Evolutionary conservation across 2,113 vertebrate species (phyloP).

Genomic region (Gracilinanus agilis): DNA sequence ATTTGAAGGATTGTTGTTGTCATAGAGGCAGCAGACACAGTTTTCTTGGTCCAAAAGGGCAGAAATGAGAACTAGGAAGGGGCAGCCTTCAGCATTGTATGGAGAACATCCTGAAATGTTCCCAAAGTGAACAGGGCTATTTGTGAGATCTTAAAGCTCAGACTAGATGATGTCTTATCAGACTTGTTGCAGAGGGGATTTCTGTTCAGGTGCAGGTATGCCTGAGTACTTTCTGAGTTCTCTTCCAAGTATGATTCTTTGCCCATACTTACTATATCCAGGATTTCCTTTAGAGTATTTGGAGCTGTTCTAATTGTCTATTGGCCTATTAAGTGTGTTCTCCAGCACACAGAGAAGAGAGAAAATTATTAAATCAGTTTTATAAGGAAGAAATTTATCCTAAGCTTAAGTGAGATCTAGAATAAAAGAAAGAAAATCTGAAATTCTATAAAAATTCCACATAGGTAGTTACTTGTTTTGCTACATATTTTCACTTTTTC

Average conservation of each 20-base stretch:
- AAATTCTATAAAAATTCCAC: neutral
- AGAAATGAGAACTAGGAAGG: neutral
- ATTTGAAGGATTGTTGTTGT: neutral
- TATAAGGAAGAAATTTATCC: neutral
- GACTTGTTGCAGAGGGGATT: neutral
- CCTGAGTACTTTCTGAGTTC: neutral
- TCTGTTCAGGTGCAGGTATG: neutral
- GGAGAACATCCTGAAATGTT: neutral
- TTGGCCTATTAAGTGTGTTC: neutral
- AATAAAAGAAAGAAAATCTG: neutral
- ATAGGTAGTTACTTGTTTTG: neutral
- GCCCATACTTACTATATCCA: neutral
- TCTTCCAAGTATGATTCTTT: neutral
- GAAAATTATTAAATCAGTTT: neutral
- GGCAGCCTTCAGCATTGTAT: neutral
- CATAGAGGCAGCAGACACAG: neutral
- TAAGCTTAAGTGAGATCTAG: neutral
- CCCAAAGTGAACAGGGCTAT: neutral
- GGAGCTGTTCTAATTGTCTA: neutral
- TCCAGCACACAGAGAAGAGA: neutral
- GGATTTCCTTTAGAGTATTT: slow-evolving; percentile 26
- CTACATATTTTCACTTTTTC: neutral
- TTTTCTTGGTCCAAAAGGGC: neutral
- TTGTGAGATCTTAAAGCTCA: neutral
- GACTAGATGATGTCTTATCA: neutral